A percentile compares a stretch with the other conserved stretches of the same genome.
Evolutionary conservation across 2,888 invertebrate species (phyloP).

Genomic region (Sinopyrophorus schimmeli): DNA sequence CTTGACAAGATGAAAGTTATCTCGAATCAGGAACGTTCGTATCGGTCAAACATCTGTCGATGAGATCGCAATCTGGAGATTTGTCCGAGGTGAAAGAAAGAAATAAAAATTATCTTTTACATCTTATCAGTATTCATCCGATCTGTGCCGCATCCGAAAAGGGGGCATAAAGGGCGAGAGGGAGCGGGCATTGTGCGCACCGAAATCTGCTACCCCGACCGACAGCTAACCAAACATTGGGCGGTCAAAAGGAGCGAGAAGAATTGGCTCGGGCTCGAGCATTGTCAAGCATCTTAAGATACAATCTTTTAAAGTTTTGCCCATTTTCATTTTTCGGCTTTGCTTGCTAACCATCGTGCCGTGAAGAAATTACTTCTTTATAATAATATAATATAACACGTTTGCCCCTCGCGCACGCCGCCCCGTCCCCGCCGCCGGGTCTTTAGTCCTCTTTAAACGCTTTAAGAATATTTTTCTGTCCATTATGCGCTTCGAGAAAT

Average conservation of each 20-base stretch:
- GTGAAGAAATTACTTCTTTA: slow-evolving; percentile 57
- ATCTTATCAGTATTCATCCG: slow-evolving; percentile 52
- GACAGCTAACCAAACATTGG: slow-evolving; percentile 73
- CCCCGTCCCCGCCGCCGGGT: too few species aligned
- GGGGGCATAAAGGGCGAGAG: slow-evolving; percentile 44
- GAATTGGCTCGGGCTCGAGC: slow-evolving; percentile 50
- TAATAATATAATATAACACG: slow-evolving; percentile 56
- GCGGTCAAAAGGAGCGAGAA: slow-evolving; percentile 60
- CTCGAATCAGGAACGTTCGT: slow-evolving; percentile 30
- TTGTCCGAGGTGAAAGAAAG: too few species aligned
- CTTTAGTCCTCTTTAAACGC: too few species aligned
- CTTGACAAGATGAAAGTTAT: slow-evolving; percentile 25
- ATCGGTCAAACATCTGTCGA: slow-evolving; percentile 35
- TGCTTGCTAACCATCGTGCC: slow-evolving; percentile 54
- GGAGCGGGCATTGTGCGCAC: slow-evolving; percentile 45
- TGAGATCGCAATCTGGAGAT: slow-evolving; percentile 26
- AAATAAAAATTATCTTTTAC: slow-evolving; percentile 33
- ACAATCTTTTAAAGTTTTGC: slow-evolving; percentile 51
- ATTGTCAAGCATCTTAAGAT: slow-evolving; percentile 49
- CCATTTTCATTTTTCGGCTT: slow-evolving; percentile 47
- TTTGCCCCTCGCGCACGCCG: slow-evolving; percentile 35
- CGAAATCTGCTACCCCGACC: slow-evolving; percentile 45
- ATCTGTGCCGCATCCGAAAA: slow-evolving; percentile 41
- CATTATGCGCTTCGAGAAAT: slow-evolving; percentile 26
- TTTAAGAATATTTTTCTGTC: slow-evolving; percentile 34